Evolutionary conservation across 2,113 vertebrate genomes (phyloP), one percentile per base, ranked within the genome.

Genomic region (Nibea coibor): DNA sequence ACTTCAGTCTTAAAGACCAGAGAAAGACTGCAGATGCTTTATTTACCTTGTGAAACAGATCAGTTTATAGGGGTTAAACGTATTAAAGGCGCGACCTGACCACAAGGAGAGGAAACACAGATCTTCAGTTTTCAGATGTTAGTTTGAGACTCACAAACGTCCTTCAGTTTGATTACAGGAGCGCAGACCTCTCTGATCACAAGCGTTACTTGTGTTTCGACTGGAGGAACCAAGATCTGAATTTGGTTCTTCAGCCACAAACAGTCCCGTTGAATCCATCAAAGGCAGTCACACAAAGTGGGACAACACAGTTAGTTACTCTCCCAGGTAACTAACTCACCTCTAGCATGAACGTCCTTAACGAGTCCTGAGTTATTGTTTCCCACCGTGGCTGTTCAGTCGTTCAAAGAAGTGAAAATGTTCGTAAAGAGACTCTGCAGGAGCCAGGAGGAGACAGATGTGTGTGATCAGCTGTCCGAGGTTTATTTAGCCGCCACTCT

Each of bases 401-500:
- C 35, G 35, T 35, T 35, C 35, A 35, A 39, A 39, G 2, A 15
- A 11, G 15, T 10, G 51, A 12, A 54, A 22, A 54, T 9, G 20
- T 22, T 22, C 54, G 24, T 56, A 2, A 24, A 24, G 54, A 24
- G 54, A 24, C 15, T 75, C 47, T 54, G 31, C 0, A 28, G 72
- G 42, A 15, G 15, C 5, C 53, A 1, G 11, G 35, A n/a, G 11
- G 75, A 75, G 28, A 68, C 22, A 39, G 57, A 39, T 10, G n/a
- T 59, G 43, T 10, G 24, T 31, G 59, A 10, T 72, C 47, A 2
- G 6, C 72, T 82, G 89, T 87, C 69, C 1, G 65, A 45, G 80
- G 86, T 88, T 88, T 82, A 82, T 90, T 88, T 86, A 83, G 82
- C 74, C 24, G 0, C 43, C 26, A 0, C 15, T 75, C 51, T 63